Evolutionary conservation across 2,113 vertebrate species (phyloP).

Genomic region (Struthio camelus): DNA sequence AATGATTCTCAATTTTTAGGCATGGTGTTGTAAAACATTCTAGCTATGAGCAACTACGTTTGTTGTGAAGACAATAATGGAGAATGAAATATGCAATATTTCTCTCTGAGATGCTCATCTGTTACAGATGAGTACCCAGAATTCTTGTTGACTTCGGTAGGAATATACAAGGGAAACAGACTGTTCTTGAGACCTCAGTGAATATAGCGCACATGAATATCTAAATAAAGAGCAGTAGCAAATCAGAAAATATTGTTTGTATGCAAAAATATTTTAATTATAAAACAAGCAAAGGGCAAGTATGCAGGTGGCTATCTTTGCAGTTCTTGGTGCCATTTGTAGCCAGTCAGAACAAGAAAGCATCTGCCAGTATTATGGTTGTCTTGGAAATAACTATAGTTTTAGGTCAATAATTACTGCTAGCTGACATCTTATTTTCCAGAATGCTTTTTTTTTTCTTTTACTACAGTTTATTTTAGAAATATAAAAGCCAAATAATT

Average conservation of each 20-base stretch:
- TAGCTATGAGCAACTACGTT: rapidly evolving
- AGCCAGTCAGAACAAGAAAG: slow-evolving; percentile 34
- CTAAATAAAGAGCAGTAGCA: not conserved
- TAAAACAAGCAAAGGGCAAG: not conserved
- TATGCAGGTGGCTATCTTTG: not conserved
- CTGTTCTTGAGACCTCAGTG: not conserved
- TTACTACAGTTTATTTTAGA: slow-evolving; percentile 4
- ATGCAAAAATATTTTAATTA: not conserved
- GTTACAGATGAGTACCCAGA: not conserved
- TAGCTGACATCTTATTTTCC: slow-evolving; percentile 33
- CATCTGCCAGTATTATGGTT: slow-evolving; percentile 26
- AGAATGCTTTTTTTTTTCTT: not conserved
- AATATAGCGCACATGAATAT: not conserved
- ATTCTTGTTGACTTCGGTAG: not conserved
- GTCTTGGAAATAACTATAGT: slow-evolving; percentile 30
- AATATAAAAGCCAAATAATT: not conserved
- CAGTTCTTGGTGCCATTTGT: slow-evolving; percentile 23
- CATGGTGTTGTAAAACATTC: not conserved
- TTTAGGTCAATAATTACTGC: slow-evolving; percentile 29
- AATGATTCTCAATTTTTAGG: not conserved
- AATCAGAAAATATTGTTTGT: not conserved
- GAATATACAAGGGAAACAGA: not conserved
- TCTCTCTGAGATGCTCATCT: not conserved
- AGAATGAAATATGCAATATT: not conserved
- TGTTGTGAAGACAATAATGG: not conserved